These are phyloP conservation scores for Brachyopa scutellaris DNA, from an alignment of 2,888 invertebrate genomes.

Conservation along the genomic window DNA sequence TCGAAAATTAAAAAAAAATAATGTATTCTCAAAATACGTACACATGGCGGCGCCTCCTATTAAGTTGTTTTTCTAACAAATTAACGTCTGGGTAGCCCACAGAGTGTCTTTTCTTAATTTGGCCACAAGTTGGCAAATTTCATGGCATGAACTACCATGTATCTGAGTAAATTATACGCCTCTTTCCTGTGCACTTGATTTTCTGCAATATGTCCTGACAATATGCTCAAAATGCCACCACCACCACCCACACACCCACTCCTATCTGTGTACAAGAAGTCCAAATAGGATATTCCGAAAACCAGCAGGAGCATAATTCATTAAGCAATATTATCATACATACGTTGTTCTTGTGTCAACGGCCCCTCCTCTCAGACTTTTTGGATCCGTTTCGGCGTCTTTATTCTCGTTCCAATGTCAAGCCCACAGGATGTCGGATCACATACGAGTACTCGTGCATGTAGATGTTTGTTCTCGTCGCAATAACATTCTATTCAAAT, in stretches of 20 bases:
- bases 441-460: neutral
- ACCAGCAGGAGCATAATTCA: constrained; percentile 70
- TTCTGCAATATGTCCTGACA: constrained; percentile 7
- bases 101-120: constrained; percentile 61
- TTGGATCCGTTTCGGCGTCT: constrained; percentile 17
- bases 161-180: constrained; percentile 60
- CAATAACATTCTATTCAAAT: constrained; percentile 70
- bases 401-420: constrained; percentile 36
- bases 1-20: too few species aligned
- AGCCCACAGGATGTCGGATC: constrained; percentile 5
- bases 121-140: constrained; percentile 59
- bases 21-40: neutral
- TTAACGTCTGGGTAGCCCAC: constrained; percentile 62
- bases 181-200: constrained; percentile 34
- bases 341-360: constrained; percentile 31
- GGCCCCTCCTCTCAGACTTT: constrained; percentile 8
- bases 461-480: constrained; percentile 47
- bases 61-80: constrained; percentile 31
- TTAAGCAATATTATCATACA: constrained; percentile 66
- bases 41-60: too few species aligned
- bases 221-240: constrained; percentile 1
- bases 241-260: neutral
- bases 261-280: neutral
- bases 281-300: constrained; percentile 57
- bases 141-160: constrained; percentile 5